Conservation (phyloP, 2,888 invertebrate species). For the Prosapia bicincta region DNA sequence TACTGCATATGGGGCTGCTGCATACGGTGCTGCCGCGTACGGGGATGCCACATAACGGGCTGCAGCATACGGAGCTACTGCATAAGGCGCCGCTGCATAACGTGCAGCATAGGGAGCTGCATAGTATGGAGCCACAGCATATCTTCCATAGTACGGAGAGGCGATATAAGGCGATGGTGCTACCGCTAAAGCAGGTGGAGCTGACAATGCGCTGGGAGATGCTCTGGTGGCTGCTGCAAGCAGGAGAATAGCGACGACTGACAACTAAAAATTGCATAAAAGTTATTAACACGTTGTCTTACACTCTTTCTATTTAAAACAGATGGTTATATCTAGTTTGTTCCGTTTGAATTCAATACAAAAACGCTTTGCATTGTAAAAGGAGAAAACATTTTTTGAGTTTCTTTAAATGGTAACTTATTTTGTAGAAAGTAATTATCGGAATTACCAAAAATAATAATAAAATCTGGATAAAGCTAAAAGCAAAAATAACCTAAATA, state of each 20-base stretch:
- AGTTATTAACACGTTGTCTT: no score
- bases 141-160: not conserved
- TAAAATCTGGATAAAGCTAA: no score
- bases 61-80: slow-evolving; percentile 15
- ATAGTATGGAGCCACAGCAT: slow-evolving; percentile 11
- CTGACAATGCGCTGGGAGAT: not conserved
- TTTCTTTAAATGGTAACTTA: no score
- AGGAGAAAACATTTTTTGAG: no score
- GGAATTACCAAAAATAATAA: no score
- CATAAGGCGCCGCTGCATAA: slow-evolving; percentile 23
- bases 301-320: no score
- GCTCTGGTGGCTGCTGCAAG: not conserved
- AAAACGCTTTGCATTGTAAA: no score
- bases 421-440: no score
- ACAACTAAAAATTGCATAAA: not conserved
- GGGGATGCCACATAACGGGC: slow-evolving; percentile 10
- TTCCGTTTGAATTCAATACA: no score
- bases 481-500: no score
- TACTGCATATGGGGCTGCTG: slow-evolving; percentile 23
- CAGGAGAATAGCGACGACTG: not conserved
- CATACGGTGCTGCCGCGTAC: slow-evolving; percentile 13
- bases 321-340: no score
- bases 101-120: slow-evolving; percentile 28
- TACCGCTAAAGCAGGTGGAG: not conserved
- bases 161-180: slow-evolving; percentile 4